Percentiles rank a stretch among this genome's conserved stretches.
Conservation (phyloP, 2,797 vertebrate species). For the Phataginus tetradactyla region DNA sequence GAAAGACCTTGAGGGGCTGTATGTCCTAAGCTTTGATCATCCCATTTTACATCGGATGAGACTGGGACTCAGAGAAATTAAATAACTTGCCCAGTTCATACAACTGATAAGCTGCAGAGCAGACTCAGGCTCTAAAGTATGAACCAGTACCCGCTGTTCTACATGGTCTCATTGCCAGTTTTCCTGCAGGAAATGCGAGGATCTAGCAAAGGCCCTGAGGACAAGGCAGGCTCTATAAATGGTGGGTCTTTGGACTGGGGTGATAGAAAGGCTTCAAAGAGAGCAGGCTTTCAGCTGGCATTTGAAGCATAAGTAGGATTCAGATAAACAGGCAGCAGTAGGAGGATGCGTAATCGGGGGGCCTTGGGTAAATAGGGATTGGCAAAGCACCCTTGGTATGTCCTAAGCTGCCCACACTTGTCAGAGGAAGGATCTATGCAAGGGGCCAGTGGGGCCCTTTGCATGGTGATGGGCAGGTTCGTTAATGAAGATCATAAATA, state of each 20-base stretch:
- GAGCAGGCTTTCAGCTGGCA: not conserved
- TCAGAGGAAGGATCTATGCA: not conserved
- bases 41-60: not conserved
- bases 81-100: not conserved
- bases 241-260: not conserved
- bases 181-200: not conserved
- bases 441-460: not conserved
- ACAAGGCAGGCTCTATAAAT: not conserved
- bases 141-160: not conserved
- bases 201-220: not conserved
- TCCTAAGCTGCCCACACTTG: not conserved
- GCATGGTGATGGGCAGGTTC: not conserved
- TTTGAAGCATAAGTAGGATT: not conserved
- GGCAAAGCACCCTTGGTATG: not conserved
- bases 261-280: not conserved
- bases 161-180: not conserved
- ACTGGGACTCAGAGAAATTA: not conserved
- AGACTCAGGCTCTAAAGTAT: rapidly evolving
- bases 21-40: not conserved
- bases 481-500: conserved; percentile 50
- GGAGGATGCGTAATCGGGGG: not conserved
- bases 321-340: not conserved
- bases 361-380: not conserved
- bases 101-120: not conserved
- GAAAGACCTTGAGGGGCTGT: not conserved